Evolutionary conservation across 2,888 invertebrate genomes (phyloP), one percentile per base, ranked within the genome.

Genomic region (Nomada goodeniana): DNA sequence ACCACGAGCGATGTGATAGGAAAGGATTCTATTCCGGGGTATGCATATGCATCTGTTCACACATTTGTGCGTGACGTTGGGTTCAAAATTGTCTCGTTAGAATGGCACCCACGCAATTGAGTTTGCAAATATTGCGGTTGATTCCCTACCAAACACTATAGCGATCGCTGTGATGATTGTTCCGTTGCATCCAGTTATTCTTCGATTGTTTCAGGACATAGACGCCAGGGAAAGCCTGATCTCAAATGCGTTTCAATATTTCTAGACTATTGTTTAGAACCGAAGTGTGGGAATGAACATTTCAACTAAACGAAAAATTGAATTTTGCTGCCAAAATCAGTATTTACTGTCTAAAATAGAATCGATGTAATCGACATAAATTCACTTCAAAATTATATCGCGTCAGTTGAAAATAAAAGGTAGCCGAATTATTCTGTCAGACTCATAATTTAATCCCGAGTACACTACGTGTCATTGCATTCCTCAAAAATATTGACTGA

Each of bases 1-100:
- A 59, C 20, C 47, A 50, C 65, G 67, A 67, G 47, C 50, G 13
- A 50, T n/a, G 42, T 13, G 74, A 67, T 36, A 59, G 57, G 67
- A 74, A 74, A 74, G 50, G 67, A 59, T 59, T 60, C 50, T 59
- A 20, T 74, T 26, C 36, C 15, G 23, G 26, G 13, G 50, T 23
- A 67, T 74, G 74, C 67, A 67, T 74, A 67, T 74, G 74, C 67
- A 67, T 74, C 74, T 67, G 74, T 59, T 74, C 74, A 74, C 67
- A 74, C 67, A 65, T 65, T 74, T 65, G 73, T 74, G 73, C 73
- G 74, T 74, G 74, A 74, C 74, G 26, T 59, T 42, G 74, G 67
- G 74, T 74, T 74, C 67, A 74, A 67, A 74, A 74, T 67, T 74
- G 74, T 50, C 57, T 57, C 57, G 67, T 67, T 67, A 67, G 67